Evolutionary conservation across 2,888 invertebrate genomes (phyloP), one percentile per base, ranked within the genome.

Genomic region (Scaptomyza parva): DNA sequence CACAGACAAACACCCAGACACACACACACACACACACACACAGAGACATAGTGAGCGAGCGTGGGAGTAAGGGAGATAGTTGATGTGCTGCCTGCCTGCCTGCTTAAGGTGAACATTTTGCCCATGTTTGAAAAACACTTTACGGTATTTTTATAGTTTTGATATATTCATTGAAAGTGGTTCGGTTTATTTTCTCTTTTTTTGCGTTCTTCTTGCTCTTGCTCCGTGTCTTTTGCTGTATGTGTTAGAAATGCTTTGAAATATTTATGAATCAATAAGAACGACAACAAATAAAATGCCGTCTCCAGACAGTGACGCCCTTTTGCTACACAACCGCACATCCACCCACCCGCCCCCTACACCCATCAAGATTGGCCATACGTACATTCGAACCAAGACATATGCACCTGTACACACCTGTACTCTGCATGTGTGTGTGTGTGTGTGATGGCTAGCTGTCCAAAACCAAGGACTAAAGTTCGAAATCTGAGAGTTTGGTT

Each of bases 151-250:
- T 82, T 82, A 82, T 82, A 82, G 82, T 87, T 86, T 82, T 82
- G 86, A 85, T 82, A 81, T 81, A 82, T 87, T 82, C 87, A 82
- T 82, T 85, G 82, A 87, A 81, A 82, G 85, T 87, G 78, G 76
- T 87, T 71, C 64, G 78, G 51, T 55, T 59, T 39, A 61, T 61
- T 48, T 47, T 24, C 37, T 18, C 43, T 30, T 12, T 12, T 48
- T 17, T 12, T 9, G 18, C 8, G n/a, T 8, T 7, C 28, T 12
- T 47, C 6, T 22, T 20, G 22, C 33, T 20, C 26, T 12, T 58
- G 28, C 53, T 63, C 43, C 22, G n/a, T n/a, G n/a, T n/a, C n/a
- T n/a, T n/a, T n/a, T 44, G 62, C 50, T 67, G 61, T 60, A 62
- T 75, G 75, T 78, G 87, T 59, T 75, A 67, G 72, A 75, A 85